phyloP scores from a whole-genome alignment of 92 coral and sea anemone species.

The Paragorgia papillata region DNA sequence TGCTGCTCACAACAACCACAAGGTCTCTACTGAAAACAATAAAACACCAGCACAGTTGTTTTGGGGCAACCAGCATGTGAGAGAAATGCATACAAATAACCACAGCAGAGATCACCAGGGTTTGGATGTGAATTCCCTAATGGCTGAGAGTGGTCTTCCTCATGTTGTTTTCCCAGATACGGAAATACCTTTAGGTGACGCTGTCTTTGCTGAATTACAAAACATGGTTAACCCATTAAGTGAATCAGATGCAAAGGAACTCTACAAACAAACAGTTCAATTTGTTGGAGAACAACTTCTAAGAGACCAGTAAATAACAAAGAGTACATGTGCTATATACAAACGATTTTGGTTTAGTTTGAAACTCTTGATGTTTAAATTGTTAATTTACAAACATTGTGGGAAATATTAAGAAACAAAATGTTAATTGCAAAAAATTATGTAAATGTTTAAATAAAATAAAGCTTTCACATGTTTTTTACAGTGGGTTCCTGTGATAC shows the following conservation, averaged over 20 bases:
- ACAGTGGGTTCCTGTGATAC: too few species aligned
- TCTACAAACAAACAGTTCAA: constrained; percentile 43
- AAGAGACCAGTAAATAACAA: background rate
- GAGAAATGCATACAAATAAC: constrained; percentile 3
- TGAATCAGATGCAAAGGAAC: constrained; percentile 29
- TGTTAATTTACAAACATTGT: too few species aligned
- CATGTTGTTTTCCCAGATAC: constrained; percentile 46
- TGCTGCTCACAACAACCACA: too few species aligned
- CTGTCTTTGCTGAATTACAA: constrained; percentile 43
- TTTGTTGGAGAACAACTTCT: constrained; percentile 46
- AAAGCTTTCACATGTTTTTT: too few species aligned
- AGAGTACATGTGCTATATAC: background rate
- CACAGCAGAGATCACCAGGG: background rate
- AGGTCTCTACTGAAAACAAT: too few species aligned
- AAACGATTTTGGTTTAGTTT: too few species aligned
- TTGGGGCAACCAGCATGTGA: constrained; percentile 13
- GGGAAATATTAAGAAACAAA: too few species aligned
- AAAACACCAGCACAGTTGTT: constrained; percentile 12
- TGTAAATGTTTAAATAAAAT: too few species aligned
- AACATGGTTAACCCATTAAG: constrained; percentile 37
- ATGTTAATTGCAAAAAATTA: too few species aligned
- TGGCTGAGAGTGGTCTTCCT: constrained; percentile 47
- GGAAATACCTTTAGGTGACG: constrained; percentile 46
- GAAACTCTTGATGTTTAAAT: background rate
- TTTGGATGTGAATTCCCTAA: constrained; percentile 7